Percentiles rank a stretch among this genome's conserved stretches.
Conservation (phyloP, 1,140 invertebrate species). For the Pseudomyrmex concolor region DNA sequence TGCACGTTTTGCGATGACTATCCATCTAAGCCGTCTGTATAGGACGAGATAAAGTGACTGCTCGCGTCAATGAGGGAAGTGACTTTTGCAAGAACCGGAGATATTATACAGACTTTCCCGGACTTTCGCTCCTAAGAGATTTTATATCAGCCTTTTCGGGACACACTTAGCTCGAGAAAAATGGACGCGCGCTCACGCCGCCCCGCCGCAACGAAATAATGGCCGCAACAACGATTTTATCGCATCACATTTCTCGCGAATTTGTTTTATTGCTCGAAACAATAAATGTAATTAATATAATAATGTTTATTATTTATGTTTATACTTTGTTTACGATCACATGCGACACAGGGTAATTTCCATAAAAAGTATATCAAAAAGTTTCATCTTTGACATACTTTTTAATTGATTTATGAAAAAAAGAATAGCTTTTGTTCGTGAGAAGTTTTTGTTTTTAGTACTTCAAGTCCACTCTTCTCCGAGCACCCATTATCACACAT, state of each 20-base stretch:
- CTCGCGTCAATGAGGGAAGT: conserved; percentile 14
- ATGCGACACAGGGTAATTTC: not conserved
- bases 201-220: conserved; percentile 17
- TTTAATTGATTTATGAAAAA: not conserved
- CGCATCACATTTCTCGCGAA: too few relatives aligned
- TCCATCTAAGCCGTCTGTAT: conserved; percentile 30
- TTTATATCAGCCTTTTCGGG: conserved; percentile 13
- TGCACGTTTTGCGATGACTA: conserved; percentile 42
- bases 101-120: not conserved
- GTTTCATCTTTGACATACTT: not conserved
- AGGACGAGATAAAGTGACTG: conserved; percentile 54
- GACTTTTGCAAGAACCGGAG: conserved; percentile 20
- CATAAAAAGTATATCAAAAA: conserved; percentile 6
- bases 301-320: too few relatives aligned
- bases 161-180: conserved; percentile 11
- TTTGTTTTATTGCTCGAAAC: too few relatives aligned
- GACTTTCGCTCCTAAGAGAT: conserved; percentile 1
- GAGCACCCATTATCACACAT: not conserved
- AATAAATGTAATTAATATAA: too few relatives aligned
- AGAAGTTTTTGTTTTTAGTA: too few relatives aligned
- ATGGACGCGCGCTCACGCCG: not conserved
- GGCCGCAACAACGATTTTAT: not conserved
- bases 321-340: not conserved
- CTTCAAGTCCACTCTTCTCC: not conserved
- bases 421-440: too few relatives aligned